Base-by-base conservation (phyloP, 23 tunicate genomes). In the Ciona savignyi region DNA sequence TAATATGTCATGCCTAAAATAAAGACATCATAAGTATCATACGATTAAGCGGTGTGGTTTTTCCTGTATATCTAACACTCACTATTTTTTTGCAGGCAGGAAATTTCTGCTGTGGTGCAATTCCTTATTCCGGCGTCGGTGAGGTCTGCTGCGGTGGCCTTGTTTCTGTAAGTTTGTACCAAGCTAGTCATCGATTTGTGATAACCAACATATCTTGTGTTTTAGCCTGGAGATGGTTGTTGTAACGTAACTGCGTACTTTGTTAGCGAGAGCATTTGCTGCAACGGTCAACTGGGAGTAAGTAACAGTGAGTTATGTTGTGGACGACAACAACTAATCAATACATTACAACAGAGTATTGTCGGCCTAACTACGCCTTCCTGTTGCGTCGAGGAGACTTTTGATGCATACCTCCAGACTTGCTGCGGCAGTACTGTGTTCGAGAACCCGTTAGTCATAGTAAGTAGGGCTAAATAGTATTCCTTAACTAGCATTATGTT, bases 301-400 rank as follows among this genome's bases (percentile, higher is more conserved):
- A n/a, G n/a, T n/a, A n/a, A n/a, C n/a, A n/a, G n/a, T n/a, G n/a
- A n/a, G n/a, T n/a, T n/a, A n/a, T n/a, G n/a, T n/a, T n/a, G n/a
- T n/a, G n/a, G n/a, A n/a, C n/a, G n/a, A n/a, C n/a, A n/a, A n/a
- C n/a, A n/a, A n/a, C n/a, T n/a, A n/a, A n/a, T n/a, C n/a, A n/a
- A n/a, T n/a, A n/a, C n/a, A n/a, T n/a, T n/a, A n/a, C n/a, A n/a
- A n/a, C n/a, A n/a, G n/a, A n/a, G n/a, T n/a, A n/a, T n/a, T n/a
- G n/a, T n/a, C n/a, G n/a, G n/a, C n/a, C n/a, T n/a, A n/a, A n/a
- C n/a, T n/a, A n/a, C n/a, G 79, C 81, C 81, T 15, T 72, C 81
- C 4, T 77, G 81, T 35, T 77, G 81, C 74, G 72, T 51, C n/a
- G 66, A 70, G 61, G n/a, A 77, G 9, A 65, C 62, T 32, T 77